phyloP scores from a whole-genome alignment of 2,113 vertebrate genomes.

The Pseudonaja textilis region DNA sequence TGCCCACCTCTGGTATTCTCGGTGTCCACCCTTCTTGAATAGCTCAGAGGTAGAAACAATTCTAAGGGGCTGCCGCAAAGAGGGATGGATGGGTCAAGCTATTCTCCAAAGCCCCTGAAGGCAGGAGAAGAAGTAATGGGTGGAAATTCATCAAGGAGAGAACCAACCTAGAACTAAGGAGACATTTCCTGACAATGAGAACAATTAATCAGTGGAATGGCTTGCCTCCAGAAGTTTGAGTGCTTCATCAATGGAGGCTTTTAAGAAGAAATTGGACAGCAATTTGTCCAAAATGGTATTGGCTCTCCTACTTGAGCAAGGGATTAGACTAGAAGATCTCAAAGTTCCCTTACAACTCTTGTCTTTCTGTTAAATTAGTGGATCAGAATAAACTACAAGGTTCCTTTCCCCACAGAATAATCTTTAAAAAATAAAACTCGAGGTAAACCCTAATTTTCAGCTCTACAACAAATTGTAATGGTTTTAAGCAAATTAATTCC shows the following conservation, averaged over 20 bases:
- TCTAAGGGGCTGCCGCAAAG: background rate
- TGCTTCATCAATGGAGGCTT: background rate
- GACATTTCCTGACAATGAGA: background rate
- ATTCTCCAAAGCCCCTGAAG: background rate
- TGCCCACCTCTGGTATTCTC: constrained; percentile 5
- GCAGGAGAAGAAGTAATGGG: background rate
- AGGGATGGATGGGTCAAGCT: background rate
- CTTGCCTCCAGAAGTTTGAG: background rate
- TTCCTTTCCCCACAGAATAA: background rate
- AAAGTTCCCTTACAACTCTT: background rate
- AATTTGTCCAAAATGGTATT: background rate
- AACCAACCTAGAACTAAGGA: background rate
- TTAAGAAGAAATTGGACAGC: background rate
- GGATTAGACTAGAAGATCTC: background rate
- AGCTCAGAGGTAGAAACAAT: background rate
- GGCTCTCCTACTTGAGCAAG: background rate
- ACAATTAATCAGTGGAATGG: background rate
- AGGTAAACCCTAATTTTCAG: background rate
- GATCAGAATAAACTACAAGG: background rate
- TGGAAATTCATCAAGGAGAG: background rate
- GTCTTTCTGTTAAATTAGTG: background rate
- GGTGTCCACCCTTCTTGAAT: constrained; percentile 4
- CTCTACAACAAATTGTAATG: background rate
- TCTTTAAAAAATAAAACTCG: background rate
- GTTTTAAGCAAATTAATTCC: background rate